Conservation (phyloP, 1,140 invertebrate genomes). For the Caerostris darwini region DNA sequence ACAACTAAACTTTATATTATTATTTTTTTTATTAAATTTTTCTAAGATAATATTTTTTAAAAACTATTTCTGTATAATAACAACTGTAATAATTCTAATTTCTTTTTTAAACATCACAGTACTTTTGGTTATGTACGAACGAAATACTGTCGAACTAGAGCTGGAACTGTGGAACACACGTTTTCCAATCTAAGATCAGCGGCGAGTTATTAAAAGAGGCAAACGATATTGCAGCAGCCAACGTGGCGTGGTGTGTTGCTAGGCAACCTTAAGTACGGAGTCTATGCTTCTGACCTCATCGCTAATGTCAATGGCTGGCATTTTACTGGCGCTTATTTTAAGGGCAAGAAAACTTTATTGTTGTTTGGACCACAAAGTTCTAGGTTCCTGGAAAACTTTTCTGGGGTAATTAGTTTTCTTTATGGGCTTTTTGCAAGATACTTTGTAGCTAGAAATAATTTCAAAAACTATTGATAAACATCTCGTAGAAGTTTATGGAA, state of each 20-base stretch:
- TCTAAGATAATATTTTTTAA: no score
- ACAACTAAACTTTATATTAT: no score
- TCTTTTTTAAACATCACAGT: no score
- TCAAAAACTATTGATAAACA: background rate
- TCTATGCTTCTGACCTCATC: conserved; percentile 37
- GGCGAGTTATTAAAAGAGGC: background rate
- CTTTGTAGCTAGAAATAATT: background rate
- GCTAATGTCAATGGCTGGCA: conserved; percentile 61
- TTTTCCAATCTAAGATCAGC: background rate
- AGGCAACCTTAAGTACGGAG: conserved; percentile 16
- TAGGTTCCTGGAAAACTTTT: background rate
- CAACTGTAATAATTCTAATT: no score
- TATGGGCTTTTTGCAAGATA: background rate
- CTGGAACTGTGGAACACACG: background rate
- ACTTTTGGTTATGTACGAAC: no score
- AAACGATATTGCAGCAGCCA: conserved; percentile 35
- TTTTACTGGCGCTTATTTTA: conserved; percentile 35
- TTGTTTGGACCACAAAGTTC: background rate
- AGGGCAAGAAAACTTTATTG: conserved; percentile 35
- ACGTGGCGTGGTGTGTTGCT: conserved; percentile 32
- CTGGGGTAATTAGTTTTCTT: background rate
- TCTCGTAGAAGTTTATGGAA: background rate
- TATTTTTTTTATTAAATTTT: no score
- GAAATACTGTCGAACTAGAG: background rate
- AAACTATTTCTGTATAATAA: no score